A percentile compares a stretch with the other conserved stretches of the same genome.
phyloP scores from a whole-genome alignment of 2,797 vertebrate species.

The Pangasius krempfi region DNA sequence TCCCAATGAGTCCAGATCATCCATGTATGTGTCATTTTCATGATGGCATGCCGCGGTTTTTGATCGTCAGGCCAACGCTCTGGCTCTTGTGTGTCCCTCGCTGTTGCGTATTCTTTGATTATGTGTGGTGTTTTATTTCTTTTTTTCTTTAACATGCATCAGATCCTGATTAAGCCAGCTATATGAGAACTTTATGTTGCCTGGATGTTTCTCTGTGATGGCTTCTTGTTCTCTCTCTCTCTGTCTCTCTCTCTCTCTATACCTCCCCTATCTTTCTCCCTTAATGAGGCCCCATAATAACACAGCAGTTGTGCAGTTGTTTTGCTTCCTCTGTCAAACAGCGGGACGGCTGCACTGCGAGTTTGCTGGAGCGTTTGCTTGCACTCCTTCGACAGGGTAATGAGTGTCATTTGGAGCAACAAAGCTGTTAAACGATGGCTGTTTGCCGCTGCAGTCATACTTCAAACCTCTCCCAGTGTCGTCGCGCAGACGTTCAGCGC shows the following conservation, averaged over 20 bases:
- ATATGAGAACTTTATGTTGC: conserved; percentile 10
- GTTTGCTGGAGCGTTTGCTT: conserved; percentile 79
- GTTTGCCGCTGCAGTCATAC: conserved; percentile 74
- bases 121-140: conserved; percentile 62
- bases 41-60: neutral
- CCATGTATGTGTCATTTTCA: neutral
- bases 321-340: conserved; percentile 83
- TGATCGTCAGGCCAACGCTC: neutral
- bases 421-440: conserved; percentile 73
- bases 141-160: conserved; percentile 2
- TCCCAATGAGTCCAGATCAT: neutral
- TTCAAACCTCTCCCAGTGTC: conserved; percentile 62
- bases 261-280: conserved; percentile 70
- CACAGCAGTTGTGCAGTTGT: conserved; percentile 83
- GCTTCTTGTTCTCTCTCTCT: conserved; percentile 44
- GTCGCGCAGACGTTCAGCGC: conserved; percentile 9
- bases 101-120: conserved; percentile 37
- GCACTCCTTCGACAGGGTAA: conserved; percentile 81
- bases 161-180: conserved; percentile 18
- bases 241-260: conserved; percentile 36
- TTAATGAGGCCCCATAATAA: conserved; percentile 85
- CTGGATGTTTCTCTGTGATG: conserved; percentile 27
- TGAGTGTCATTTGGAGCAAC: conserved; percentile 80
- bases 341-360: conserved; percentile 76
- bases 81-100: neutral